Evolutionary conservation across 1,140 invertebrate genomes (phyloP).

Genomic region (Solen grandis): DNA sequence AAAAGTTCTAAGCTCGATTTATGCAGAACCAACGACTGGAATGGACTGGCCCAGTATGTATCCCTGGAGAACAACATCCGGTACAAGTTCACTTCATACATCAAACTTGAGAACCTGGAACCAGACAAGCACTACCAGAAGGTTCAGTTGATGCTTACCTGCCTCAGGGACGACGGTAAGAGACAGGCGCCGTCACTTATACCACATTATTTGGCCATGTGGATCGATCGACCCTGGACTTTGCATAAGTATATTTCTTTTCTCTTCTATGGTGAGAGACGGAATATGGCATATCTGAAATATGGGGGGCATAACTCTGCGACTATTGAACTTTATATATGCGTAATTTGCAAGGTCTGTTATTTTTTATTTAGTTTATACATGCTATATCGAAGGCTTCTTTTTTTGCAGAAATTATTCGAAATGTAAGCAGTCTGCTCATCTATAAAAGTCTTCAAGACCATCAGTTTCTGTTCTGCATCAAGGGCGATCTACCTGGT

Average conservation of each 20-base stretch:
- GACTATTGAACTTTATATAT: too few species aligned
- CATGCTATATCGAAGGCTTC: not conserved
- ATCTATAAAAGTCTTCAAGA: too few species aligned
- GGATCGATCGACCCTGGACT: too few species aligned
- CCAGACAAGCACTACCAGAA: not conserved
- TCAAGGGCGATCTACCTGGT: too few species aligned
- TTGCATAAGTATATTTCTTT: too few species aligned
- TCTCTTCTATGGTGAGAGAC: too few species aligned
- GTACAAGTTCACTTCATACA: slow-evolving; percentile 4
- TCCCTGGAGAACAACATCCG: not conserved
- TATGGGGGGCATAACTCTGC: too few species aligned
- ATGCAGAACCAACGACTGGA: not conserved
- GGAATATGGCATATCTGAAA: too few species aligned
- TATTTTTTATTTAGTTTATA: too few species aligned
- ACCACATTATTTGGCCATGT: not conserved
- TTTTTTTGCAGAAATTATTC: not conserved
- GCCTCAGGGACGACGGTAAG: not conserved
- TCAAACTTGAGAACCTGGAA: not conserved
- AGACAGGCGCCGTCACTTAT: not conserved
- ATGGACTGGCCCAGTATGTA: not conserved
- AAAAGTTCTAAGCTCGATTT: too few species aligned
- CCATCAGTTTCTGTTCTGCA: too few species aligned
- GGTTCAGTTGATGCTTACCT: not conserved
- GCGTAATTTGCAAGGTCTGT: too few species aligned
- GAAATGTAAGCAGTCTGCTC: not conserved